These are phyloP conservation scores for Brachionus rotundiformis DNA, from an alignment of 1,140 invertebrate species.

Conservation along the genomic window DNA sequence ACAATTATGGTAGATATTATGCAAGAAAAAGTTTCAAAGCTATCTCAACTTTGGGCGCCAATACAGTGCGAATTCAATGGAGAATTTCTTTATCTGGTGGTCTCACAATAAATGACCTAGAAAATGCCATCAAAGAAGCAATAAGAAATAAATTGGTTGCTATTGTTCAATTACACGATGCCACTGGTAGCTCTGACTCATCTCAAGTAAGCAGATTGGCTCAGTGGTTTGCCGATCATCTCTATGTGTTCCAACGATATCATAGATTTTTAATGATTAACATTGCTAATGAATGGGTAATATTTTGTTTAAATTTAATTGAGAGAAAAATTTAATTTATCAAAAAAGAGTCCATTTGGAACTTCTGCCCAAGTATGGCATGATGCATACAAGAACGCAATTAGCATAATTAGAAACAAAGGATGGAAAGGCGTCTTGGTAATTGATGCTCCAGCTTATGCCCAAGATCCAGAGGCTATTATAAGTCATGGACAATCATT, in stretches of 20 bases:
- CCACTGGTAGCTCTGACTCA: conserved; percentile 10
- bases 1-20: conserved; percentile 23
- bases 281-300: conserved; percentile 31
- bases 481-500: background rate
- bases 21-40: conserved; percentile 24
- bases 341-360: background rate
- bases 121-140: conserved; percentile 16
- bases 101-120: conserved; percentile 12
- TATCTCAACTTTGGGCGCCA: background rate
- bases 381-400: conserved; percentile 20
- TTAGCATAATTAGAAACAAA: conserved; percentile 3
- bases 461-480: conserved; percentile 6
- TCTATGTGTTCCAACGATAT: background rate
- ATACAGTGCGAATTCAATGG: conserved; percentile 35
- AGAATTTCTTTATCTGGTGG: conserved; percentile 15
- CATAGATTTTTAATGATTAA: background rate
- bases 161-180: conserved; percentile 47
- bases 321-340: background rate
- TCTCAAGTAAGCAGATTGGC: conserved; percentile 17
- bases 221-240: conserved; percentile 10
- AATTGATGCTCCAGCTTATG: conserved; percentile 9
- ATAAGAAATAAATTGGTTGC: conserved; percentile 22
- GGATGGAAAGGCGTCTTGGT: conserved; percentile 33
- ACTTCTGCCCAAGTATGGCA: background rate
- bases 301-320: background rate